Evolutionary conservation across 2,797 vertebrate species (phyloP), one percentile per base, ranked within the genome.

Genomic region (Hippopotamyrus pictus): DNA sequence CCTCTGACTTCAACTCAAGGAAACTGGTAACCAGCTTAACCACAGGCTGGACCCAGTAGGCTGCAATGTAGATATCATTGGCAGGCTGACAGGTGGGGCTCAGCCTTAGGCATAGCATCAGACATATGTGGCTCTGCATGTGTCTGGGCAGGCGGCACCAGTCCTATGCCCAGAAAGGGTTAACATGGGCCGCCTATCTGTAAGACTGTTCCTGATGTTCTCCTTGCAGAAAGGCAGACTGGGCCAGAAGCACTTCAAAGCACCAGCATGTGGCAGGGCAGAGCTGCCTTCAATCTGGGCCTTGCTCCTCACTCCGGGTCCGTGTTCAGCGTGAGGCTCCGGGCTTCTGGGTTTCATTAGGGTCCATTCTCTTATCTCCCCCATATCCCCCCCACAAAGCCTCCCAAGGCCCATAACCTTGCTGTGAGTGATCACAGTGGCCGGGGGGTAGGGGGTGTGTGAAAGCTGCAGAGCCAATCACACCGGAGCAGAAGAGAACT

Each of bases 261-360:
- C 90, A 86, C 91, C 91, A 65, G 29, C 89, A 91, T 94, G 92
- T 92, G 93, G 95, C 90, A 87, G 89, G 25, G 0, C 88, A 88
- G 90, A 92, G 90, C 93, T 96, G 96, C 94, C 95, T 95, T 95
- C 93, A 95, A 95, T 96, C 19, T 95, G 96, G 94, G 93, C 88
- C 91, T 89, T 96, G 96, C 96, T 96, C 96, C 97, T 95, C 95
- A 94, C 94, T 94, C 91, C 94, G 93, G 95, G 96, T 97, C 96
- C 94, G 95, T 96, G 96, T 97, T 94, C 51, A 91, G 94, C 92
- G 93, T 94, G 95, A 95, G 94, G 93, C 93, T 92, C 48, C 92
- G 93, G 88, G 94, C 96, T 96, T 97, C 95, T 97, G 96, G 95
- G 92, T 94, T 94, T 95, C 93, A 95, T 96, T 96, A 96, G 87